A percentile compares a stretch with the other conserved stretches of the same genome.
Conservation (phyloP, 1,140 invertebrate genomes). For the Lepidurus arcticus region DNA sequence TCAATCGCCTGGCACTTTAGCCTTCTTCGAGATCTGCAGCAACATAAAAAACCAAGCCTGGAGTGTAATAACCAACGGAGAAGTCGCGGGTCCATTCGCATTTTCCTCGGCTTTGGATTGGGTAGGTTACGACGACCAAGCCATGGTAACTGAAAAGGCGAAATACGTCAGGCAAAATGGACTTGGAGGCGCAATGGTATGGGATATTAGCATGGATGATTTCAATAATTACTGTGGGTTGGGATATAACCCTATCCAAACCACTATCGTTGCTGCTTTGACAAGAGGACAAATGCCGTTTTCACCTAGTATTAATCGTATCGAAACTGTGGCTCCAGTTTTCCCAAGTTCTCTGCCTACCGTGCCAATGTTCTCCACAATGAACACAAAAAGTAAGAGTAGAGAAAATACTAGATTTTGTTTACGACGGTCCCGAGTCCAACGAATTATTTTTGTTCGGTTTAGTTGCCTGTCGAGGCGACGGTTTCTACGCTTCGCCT, state of each 20-base stretch:
- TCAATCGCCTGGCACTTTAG: constrained; percentile 33
- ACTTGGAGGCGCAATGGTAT: constrained; percentile 39
- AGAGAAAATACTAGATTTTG: neutral
- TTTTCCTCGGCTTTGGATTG: constrained; percentile 31
- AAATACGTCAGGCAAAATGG: constrained; percentile 33
- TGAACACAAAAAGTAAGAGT: neutral
- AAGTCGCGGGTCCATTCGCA: constrained; percentile 28
- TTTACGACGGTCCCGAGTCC: neutral
- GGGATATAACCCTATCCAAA: constrained; percentile 44
- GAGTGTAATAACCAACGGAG: constrained; percentile 25
- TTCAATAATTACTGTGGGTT: constrained; percentile 32
- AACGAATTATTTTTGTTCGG: neutral
- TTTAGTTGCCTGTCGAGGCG: constrained; percentile 27
- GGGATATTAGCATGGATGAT: constrained; percentile 39
- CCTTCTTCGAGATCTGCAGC: constrained; percentile 39
- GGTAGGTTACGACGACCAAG: constrained; percentile 38
- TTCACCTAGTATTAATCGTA: neutral
- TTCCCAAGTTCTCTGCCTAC: neutral
- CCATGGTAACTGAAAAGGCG: constrained; percentile 36
- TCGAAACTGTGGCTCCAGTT: neutral
- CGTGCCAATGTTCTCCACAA: neutral
- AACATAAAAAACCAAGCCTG: constrained; percentile 35
- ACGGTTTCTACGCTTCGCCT: constrained; percentile 31
- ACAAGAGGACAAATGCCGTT: neutral
- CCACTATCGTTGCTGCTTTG: constrained; percentile 20